Evolutionary conservation across 1,140 invertebrate genomes (phyloP).

Genomic region (Oscheius sp.): DNA sequence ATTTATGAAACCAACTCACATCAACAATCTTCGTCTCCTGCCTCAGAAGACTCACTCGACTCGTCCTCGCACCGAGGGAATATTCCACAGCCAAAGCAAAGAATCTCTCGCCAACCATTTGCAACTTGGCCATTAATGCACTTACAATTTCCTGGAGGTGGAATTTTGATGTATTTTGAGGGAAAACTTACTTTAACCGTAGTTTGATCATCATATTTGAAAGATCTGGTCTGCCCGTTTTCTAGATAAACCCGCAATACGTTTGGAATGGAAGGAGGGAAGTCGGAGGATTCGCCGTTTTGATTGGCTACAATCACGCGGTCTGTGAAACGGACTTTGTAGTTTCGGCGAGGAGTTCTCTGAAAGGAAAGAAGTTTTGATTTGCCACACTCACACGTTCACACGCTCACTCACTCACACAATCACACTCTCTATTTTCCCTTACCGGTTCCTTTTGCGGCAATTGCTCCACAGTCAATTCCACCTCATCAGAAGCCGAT

Average conservation of each 20-base stretch:
- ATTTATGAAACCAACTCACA: conserved; percentile 66
- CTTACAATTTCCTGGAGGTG: conserved; percentile 72
- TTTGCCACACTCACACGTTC: too few species aligned
- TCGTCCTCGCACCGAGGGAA: conserved; percentile 78
- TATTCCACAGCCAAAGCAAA: conserved; percentile 85
- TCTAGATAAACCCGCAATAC: conserved; percentile 85
- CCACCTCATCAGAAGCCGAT: conserved; percentile 74
- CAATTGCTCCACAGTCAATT: conserved; percentile 67
- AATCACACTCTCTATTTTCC: conserved; percentile 69
- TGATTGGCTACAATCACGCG: conserved; percentile 34
- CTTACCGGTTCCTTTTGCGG: conserved; percentile 8
- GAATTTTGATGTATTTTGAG: conserved; percentile 13
- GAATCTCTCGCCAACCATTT: conserved; percentile 75
- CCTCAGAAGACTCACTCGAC: conserved; percentile 78
- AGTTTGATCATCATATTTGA: conserved; percentile 86
- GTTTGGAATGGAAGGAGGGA: conserved; percentile 82
- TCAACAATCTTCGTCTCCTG: conserved; percentile 78
- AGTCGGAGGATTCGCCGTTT: conserved; percentile 55
- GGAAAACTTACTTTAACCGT: conserved; percentile 69
- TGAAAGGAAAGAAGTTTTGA: too few species aligned
- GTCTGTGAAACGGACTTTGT: conserved; percentile 50
- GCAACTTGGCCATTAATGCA: conserved; percentile 76
- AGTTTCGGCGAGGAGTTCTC: conserved; percentile 67
- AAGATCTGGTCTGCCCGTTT: conserved; percentile 92
- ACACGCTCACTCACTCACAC: too few species aligned